Base-by-base conservation (phyloP, 2,888 invertebrate genomes). In the Aphidius colemani region DNA sequence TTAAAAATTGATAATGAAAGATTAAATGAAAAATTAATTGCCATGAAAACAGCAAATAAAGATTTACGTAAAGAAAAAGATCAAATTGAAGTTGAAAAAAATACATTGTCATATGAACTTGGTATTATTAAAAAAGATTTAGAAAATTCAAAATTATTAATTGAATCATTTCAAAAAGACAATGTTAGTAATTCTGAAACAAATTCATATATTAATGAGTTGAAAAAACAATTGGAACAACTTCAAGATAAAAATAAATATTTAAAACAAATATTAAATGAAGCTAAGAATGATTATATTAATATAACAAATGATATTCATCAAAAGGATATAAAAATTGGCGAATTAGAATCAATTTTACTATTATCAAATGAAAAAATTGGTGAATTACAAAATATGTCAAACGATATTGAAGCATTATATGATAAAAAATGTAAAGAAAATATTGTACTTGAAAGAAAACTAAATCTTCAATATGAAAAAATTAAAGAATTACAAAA, bases 281-380 rank as follows among this genome's bases (percentile, higher is more conserved):
- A 81, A 63, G 82, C 82, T 0, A 80, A 81, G 63, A 70, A 77
- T 40, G 82, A 82, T n/a, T 81, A 75, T 40, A 74, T 81, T 44
- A 53, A 59, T 1, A 73, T 78, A 30, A 75, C 71, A 0, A 63
- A 69, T 9, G 70, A 77, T 43, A 69, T 72, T 30, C 61, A 63
- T 18, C 63, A 72, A 30, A 70, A 74, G 59, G 70, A 75, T 41
- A 63, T 48, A 62, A 67, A 11, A 9, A 60, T 30, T 9, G 18
- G 2, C 1, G n/a, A 57, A 43, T 56, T 41, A n/a, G 43, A 53
- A 44, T n/a, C 13, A 75, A 51, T 70, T 71, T 43, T 62, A 7
- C 7, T 40, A 3, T 13, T 49, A 10, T 7, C 41, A 51, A 51
- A n/a, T 6, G 51, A 57, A 30, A 63, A 51, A 48, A 18, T 78